These are phyloP conservation scores for Polydrusus pterygomalis DNA, from an alignment of 2,888 invertebrate species.

Conservation along the genomic window DNA sequence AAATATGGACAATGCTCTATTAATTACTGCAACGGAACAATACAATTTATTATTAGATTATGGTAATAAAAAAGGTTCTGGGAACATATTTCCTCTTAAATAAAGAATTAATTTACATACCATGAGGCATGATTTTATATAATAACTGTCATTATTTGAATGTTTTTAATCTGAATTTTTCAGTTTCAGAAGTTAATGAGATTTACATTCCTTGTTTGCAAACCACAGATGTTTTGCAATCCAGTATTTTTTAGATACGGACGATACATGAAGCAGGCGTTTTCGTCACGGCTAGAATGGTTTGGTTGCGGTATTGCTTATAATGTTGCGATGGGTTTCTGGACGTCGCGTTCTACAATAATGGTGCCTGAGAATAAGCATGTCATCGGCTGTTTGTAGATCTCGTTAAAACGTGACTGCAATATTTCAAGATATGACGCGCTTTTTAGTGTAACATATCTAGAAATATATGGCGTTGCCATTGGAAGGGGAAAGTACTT, in stretches of 20 bases:
- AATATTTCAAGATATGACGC: conserved; percentile 16
- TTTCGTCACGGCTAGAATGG: neutral
- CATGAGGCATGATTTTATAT: too few relatives aligned
- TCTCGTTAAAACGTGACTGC: neutral
- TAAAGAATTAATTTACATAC: too few relatives aligned
- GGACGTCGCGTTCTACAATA: neutral
- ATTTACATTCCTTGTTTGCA: neutral
- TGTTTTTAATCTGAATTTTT: conserved; percentile 22
- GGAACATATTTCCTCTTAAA: too few relatives aligned
- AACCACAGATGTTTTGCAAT: neutral
- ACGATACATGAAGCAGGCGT: neutral
- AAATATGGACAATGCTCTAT: too few relatives aligned
- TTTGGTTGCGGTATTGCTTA: neutral
- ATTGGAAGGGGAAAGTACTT: neutral
- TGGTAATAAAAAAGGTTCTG: too few relatives aligned
- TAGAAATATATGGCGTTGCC: conserved; percentile 3
- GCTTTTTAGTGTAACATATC: conserved; percentile 15
- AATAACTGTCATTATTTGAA: neutral
- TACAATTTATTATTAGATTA: too few relatives aligned
- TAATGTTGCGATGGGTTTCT: too few relatives aligned
- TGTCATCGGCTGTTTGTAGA: neutral
- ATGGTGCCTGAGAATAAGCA: neutral
- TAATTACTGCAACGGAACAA: too few relatives aligned
- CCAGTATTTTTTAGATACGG: neutral
- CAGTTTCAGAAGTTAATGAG: conserved; percentile 22